A percentile compares a stretch with the other conserved stretches of the same genome.
Evolutionary conservation across 2,888 invertebrate species (phyloP).

Genomic region (Rugalucina vietnamica): DNA sequence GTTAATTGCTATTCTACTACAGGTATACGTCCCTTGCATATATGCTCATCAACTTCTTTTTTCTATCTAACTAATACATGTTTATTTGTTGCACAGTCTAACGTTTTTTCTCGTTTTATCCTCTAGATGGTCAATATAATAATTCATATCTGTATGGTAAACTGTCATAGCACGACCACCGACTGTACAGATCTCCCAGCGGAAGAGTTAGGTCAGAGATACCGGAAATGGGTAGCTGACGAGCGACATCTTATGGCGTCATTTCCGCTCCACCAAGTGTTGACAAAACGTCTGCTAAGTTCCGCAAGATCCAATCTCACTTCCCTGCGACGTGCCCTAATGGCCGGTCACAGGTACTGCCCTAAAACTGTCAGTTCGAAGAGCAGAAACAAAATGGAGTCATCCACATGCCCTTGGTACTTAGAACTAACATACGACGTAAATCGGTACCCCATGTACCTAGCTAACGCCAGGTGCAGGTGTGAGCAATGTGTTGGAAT

Average conservation of each 20-base stretch:
- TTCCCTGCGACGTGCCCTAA: background rate
- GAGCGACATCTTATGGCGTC: background rate
- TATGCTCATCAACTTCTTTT: too few relatives aligned
- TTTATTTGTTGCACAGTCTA: too few relatives aligned
- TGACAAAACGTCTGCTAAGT: background rate
- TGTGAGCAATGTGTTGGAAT: background rate
- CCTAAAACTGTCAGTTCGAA: background rate
- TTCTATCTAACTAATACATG: too few relatives aligned
- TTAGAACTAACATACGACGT: background rate
- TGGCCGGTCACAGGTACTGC: background rate
- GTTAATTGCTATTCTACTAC: too few relatives aligned
- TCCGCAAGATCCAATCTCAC: background rate
- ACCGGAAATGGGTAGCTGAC: background rate
- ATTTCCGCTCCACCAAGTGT: background rate
- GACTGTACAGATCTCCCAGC: background rate
- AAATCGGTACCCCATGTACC: background rate
- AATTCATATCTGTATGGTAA: too few relatives aligned
- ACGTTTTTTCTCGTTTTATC: too few relatives aligned
- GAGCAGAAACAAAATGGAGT: background rate
- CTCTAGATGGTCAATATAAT: too few relatives aligned
- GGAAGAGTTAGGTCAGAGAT: background rate
- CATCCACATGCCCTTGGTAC: conserved; percentile 1
- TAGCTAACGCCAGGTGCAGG: background rate
- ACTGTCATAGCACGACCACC: too few relatives aligned
- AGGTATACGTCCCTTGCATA: too few relatives aligned